Evolutionary conservation across 2,113 vertebrate species (phyloP).

Genomic region (Typhlomys cinereus): DNA sequence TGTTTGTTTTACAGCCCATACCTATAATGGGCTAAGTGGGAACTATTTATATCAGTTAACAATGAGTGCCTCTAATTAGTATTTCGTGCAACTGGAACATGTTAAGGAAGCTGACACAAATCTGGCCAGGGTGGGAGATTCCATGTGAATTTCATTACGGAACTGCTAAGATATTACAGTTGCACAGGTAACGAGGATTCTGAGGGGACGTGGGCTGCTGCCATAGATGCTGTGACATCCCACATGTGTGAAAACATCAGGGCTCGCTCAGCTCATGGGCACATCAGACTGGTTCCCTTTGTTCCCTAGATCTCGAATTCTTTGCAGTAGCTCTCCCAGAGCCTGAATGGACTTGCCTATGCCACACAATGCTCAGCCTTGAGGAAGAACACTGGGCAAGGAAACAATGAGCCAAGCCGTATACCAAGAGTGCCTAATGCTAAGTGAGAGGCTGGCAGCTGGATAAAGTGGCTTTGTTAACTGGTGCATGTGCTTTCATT

Average conservation of each 20-base stretch:
- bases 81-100: constrained; percentile 87
- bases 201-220: constrained; percentile 81
- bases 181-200: constrained; percentile 85
- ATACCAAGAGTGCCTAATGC: background rate
- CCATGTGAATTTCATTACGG: constrained; percentile 90
- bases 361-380: background rate
- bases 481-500: constrained; percentile 10
- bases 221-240: constrained; percentile 66
- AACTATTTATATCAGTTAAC: constrained; percentile 88
- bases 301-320: constrained; percentile 43
- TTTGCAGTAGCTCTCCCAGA: background rate
- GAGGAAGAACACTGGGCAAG: background rate
- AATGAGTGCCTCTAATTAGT: constrained; percentile 89
- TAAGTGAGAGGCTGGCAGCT: constrained; percentile 32
- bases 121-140: constrained; percentile 84
- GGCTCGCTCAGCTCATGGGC: constrained; percentile 40
- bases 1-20: constrained; percentile 87
- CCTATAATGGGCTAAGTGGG: constrained; percentile 86
- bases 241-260: constrained; percentile 4
- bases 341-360: background rate
- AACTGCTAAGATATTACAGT: constrained; percentile 83
- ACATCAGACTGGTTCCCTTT: background rate
- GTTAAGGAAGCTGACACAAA: constrained; percentile 88
- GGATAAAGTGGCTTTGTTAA: constrained; percentile 39
- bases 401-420: background rate